Conservation (phyloP, 2,888 invertebrate species). For the Euzophera pinguis region DNA sequence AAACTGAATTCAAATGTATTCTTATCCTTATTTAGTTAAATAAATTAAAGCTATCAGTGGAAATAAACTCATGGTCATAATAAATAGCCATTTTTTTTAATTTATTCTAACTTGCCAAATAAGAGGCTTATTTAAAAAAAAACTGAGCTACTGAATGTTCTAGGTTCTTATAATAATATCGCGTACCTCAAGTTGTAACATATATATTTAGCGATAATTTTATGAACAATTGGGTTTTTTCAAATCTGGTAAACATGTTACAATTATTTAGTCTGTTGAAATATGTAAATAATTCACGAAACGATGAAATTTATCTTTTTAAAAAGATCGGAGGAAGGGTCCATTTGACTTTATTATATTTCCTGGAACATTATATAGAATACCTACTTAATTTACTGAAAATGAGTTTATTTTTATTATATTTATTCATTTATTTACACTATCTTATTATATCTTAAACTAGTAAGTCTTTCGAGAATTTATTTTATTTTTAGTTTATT, state of each 20-base stretch:
- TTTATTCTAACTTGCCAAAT: no score
- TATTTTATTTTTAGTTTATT: not conserved
- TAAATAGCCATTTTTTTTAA: no score
- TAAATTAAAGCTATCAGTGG: not conserved
- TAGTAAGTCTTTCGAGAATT: constrained; percentile 14
- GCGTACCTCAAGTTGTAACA: no score
- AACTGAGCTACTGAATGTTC: not conserved
- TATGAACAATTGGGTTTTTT: not conserved
- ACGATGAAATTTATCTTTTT: no score
- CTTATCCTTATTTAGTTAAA: not conserved
- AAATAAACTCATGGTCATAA: not conserved
- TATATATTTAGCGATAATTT: no score
- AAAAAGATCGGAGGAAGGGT: no score
- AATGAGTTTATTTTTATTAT: not conserved
- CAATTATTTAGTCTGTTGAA: no score
- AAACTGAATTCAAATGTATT: no score
- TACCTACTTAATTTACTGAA: no score
- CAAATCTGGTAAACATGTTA: not conserved
- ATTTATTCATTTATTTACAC: not conserved
- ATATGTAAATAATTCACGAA: no score
- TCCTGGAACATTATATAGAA: no score
- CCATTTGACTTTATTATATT: no score
- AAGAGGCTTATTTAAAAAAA: not conserved
- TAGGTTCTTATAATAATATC: not conserved
- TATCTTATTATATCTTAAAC: constrained; percentile 7